Evolutionary conservation across 1,140 invertebrate species (phyloP).

Genomic region (Mamestra configurata): DNA sequence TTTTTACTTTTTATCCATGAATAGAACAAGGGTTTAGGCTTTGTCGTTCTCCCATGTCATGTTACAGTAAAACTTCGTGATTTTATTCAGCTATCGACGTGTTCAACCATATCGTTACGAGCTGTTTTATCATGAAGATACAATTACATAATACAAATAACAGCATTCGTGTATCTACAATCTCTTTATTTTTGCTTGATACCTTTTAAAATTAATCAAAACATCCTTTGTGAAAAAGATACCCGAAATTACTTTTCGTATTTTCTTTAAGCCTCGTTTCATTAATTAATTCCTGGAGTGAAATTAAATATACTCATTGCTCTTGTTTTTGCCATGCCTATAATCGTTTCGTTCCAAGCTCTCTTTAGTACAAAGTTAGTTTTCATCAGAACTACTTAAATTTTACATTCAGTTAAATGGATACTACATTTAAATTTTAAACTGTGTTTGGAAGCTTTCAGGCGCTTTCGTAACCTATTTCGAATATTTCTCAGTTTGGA

Average conservation of each 20-base stretch:
- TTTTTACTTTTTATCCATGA: slow-evolving; percentile 25
- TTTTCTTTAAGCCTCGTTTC: slow-evolving; percentile 49
- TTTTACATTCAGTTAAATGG: slow-evolving; percentile 16
- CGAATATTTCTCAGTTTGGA: neutral
- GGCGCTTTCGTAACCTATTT: neutral
- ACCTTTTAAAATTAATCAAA: slow-evolving; percentile 48
- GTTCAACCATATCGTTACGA: slow-evolving; percentile 6
- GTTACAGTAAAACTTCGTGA: neutral
- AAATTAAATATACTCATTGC: slow-evolving; percentile 50
- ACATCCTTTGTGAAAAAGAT: slow-evolving; percentile 45
- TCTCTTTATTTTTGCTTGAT: slow-evolving; percentile 35
- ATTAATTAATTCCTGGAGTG: slow-evolving; percentile 46
- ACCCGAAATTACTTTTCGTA: slow-evolving; percentile 42
- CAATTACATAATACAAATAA: slow-evolving; percentile 24
- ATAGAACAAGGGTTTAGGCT: slow-evolving; percentile 24
- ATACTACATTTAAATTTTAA: slow-evolving; percentile 18
- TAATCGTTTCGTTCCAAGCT: slow-evolving; percentile 17
- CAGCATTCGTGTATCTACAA: slow-evolving; percentile 23
- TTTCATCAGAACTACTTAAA: slow-evolving; percentile 23
- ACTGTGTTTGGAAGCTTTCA: neutral
- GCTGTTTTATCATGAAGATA: slow-evolving; percentile 28
- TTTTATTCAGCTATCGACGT: slow-evolving; percentile 21
- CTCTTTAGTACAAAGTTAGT: slow-evolving; percentile 16
- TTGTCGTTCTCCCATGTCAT: slow-evolving; percentile 23
- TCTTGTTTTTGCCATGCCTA: slow-evolving; percentile 11